Evolutionary conservation across 2,113 vertebrate genomes (phyloP), one percentile per base, ranked within the genome.

Genomic region (Podarcis cretensis): DNA sequence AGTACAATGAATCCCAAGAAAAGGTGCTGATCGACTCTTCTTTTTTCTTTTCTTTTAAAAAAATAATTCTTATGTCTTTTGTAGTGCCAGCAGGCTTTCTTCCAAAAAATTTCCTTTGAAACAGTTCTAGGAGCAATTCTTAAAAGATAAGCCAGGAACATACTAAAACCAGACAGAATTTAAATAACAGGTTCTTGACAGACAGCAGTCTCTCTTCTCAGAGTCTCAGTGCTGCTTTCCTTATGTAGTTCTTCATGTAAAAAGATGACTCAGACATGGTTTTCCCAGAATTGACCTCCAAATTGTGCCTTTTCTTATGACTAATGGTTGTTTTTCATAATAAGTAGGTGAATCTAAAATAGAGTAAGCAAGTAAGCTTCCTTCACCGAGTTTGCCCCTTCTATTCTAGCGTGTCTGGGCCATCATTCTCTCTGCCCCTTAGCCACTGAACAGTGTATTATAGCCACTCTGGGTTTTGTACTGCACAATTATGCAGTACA

Each of bases 271-370:
- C 86, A 91, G 86, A 69, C 32, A 4, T 85, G 78, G 77, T 74
- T 88, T 91, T 91, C 90, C 83, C 83, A 91, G 86, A 91, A 91
- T 59, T 88, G 86, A 85, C 77, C 90, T 87, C 90, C 87, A 91
- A 91, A 85, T 88, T 88, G 86, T 85, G 86, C 90, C 83, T 91
- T 91, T 91, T 74, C 32, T 9, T 91, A 63, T 91, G 86, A 91
- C 90, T 91, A 88, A 91, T 91, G 65, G 43, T 68, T 85, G 83
- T 84, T 84, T 83, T 91, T 81, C 77, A 81, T 91, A 91, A 91
- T 91, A 85, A 91, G 63, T 32, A 40, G 77, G 59, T 88, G 78
- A 88, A 66, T 81, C 48, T 88, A 88, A 90, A 87, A 85, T 57
- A 43, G 71, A 81, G 78, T 74, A 30, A 48, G 27, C 9, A 48